Percentiles rank a stretch among this genome's conserved stretches.
These are phyloP conservation scores for Andrena praecox DNA, from an alignment of 2,888 invertebrate species.

Conservation along the genomic window DNA sequence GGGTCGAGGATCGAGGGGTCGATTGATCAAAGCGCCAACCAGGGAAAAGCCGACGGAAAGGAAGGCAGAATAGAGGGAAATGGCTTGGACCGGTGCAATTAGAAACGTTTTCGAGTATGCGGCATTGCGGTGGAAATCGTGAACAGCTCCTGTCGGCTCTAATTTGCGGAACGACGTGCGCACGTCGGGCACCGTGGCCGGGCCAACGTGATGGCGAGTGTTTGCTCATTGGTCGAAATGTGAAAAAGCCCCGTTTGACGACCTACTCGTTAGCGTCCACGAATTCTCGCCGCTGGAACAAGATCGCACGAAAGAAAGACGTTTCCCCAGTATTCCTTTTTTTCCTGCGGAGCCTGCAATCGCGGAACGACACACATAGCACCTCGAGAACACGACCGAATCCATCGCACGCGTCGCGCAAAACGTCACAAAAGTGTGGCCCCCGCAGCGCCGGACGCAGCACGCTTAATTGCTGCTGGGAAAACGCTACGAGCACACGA, in stretches of 20 bases:
- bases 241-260: background rate
- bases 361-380: background rate
- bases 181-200: background rate
- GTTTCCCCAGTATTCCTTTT: background rate
- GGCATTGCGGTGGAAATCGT: constrained; percentile 37
- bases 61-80: background rate
- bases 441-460: background rate
- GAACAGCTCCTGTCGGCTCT: constrained; percentile 11
- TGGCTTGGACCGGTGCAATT: constrained; percentile 21
- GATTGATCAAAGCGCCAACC: constrained; percentile 11
- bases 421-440: background rate
- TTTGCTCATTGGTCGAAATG: constrained; percentile 3
- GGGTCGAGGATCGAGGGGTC: background rate
- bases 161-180: constrained; percentile 31
- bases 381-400: background rate
- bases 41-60: background rate
- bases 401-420: background rate
- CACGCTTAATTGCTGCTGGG: background rate
- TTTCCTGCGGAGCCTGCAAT: background rate
- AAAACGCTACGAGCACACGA: background rate
- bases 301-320: background rate
- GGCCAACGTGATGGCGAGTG: constrained; percentile 21
- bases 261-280: constrained; percentile 17
- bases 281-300: background rate
- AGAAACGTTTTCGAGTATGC: constrained; percentile 38